phyloP scores from a whole-genome alignment of 2,113 vertebrate genomes.

The human (Homo sapiens) region DNA sequence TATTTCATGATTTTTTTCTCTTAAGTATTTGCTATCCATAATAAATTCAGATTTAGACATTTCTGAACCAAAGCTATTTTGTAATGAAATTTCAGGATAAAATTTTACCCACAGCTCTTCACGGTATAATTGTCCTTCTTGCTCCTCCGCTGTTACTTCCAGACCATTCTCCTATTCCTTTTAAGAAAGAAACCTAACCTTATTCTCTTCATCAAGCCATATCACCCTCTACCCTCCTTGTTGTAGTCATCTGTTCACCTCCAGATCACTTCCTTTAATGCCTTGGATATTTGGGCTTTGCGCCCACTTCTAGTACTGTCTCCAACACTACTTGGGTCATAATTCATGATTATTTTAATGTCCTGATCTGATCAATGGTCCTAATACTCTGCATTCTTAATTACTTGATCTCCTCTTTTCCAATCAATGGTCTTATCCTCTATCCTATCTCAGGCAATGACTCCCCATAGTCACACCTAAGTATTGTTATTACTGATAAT shows the following conservation, averaged over 20 bases:
- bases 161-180: neutral
- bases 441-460: neutral
- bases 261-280: neutral
- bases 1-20: neutral
- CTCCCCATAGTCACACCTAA: neutral
- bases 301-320: too few species aligned
- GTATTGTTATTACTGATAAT: neutral
- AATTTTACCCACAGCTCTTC: neutral
- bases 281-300: neutral
- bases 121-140: neutral
- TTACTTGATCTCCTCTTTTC: neutral
- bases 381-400: neutral
- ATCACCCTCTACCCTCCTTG: neutral
- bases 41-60: neutral
- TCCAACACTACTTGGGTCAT: neutral
- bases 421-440: too few species aligned
- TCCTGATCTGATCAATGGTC: too few species aligned
- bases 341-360: neutral
- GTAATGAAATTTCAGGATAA: neutral
- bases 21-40: neutral
- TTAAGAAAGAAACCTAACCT: neutral
- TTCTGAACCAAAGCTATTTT: neutral
- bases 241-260: neutral
- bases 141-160: neutral
- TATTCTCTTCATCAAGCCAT: neutral